Base-by-base conservation (phyloP, 2,797 vertebrate species). In the Harpagifer antarcticus region DNA sequence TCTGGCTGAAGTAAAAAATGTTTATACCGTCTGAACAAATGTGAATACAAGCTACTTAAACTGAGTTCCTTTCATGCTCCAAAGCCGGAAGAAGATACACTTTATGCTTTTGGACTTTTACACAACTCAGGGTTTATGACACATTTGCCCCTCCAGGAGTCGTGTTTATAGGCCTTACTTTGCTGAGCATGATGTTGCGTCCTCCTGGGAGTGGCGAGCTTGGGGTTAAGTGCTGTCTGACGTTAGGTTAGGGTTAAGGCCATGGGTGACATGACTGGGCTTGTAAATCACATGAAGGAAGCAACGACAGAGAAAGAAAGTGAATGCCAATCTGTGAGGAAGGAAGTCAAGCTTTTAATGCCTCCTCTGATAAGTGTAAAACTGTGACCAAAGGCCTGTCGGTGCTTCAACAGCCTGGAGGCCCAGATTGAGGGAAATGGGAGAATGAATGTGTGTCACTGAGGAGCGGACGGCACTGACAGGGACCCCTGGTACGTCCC, bases 161-260 rank as follows among this genome's bases (percentile, higher is more conserved):
- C 31, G 17, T 59, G 62, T 87, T 92, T 87, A 83, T 72, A 1
- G 75, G 76, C 49, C 54, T 56, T 11, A 65, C 86, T 74, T 71
- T 64, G 72, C 68, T 71, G 64, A 57, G 75, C 77, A 73, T 72
- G 70, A 82, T 72, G 73, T 13, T 40, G 60, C 16, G 68, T 86
- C 37, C 79, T 76, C 75, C 54, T 65, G 86, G 88, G 85, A 82
- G 70, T 37, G 0, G 49, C 55, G 33, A 58, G 31, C 47, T 72
- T 0, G 47, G 66, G 87, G 91, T 91, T 90, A 91, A 92, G 81
- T 87, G 83, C 76, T 75, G 86, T 78, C 84, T 87, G 76, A 88
- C 88, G 86, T 91, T 48, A 88, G 80, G 72, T 74, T 64, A 71
- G 67, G 82, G 84, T 90, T 80, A 82, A 84, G 80, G 82, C 78